Percentiles rank a stretch among this genome's conserved stretches.
These are phyloP conservation scores for Drosophila seguyi DNA, from an alignment of 1,140 invertebrate species.

Conservation along the genomic window DNA sequence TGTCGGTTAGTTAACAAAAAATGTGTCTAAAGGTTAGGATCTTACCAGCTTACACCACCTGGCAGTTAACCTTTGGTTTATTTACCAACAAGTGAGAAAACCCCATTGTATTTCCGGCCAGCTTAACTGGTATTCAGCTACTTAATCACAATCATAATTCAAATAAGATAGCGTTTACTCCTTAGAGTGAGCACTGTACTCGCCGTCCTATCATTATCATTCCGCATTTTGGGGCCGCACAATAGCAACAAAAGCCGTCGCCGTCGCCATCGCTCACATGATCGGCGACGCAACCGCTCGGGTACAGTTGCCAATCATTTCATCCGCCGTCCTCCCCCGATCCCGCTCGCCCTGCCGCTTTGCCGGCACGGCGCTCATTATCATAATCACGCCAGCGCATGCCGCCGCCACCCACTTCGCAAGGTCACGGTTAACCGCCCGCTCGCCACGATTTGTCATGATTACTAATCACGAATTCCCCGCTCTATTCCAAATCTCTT, in stretches of 20 bases:
- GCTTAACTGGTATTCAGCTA: background rate
- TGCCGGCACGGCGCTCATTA: conserved; percentile 58
- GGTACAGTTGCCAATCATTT: conserved; percentile 64
- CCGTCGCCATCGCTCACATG: conserved; percentile 71
- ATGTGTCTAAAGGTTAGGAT: background rate
- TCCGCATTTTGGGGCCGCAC: conserved; percentile 44
- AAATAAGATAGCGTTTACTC: conserved; percentile 5
- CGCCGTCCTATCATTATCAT: conserved; percentile 41
- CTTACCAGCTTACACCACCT: background rate
- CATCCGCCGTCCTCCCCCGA: conserved; percentile 18
- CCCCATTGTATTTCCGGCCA: background rate
- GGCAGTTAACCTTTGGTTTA: background rate
- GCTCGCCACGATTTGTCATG: conserved; percentile 39
- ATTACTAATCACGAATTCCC: conserved; percentile 47
- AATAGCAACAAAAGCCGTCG: conserved; percentile 56
- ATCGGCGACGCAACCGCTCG: conserved; percentile 46
- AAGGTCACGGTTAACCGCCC: conserved; percentile 53
- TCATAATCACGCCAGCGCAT: conserved; percentile 72
- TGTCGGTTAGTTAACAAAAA: background rate
- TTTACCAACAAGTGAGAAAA: background rate
- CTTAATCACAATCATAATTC: background rate
- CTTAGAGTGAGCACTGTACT: conserved; percentile 9
- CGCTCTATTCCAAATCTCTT: conserved; percentile 39
- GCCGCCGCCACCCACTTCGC: conserved; percentile 33
- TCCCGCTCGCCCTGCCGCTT: conserved; percentile 1